Conservation (phyloP, 2,113 vertebrate species). For the Colius striatus region DNA sequence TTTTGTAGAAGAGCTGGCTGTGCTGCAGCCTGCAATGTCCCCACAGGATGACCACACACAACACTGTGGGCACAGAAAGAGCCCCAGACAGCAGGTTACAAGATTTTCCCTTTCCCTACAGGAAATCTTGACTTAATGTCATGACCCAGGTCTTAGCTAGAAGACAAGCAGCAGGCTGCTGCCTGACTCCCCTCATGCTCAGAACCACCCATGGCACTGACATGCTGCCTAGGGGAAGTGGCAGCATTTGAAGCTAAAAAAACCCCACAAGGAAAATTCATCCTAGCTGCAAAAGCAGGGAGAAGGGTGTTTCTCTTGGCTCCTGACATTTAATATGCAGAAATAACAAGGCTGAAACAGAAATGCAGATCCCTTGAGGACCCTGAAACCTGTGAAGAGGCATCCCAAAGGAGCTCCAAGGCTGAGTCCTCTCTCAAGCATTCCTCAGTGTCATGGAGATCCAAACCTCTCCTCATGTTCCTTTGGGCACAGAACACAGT, state of each 20-base stretch:
- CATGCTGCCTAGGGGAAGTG: neutral
- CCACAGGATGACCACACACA: neutral
- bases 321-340: neutral
- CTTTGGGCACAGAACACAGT: neutral
- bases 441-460: neutral
- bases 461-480: neutral
- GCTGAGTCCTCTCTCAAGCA: neutral
- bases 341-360: slow-evolving; percentile 13
- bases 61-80: neutral
- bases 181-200: neutral
- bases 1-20: neutral
- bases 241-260: neutral
- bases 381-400: neutral
- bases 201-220: neutral
- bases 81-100: neutral
- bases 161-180: neutral
- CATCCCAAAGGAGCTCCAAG: neutral
- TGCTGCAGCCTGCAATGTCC: neutral
- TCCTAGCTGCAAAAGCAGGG: neutral
- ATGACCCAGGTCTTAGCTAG: accelerated
- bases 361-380: neutral
- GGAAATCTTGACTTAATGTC: neutral
- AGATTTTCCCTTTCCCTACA: neutral
- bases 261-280: neutral
- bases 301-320: neutral